Evolutionary conservation across 1,140 invertebrate genomes (phyloP), one percentile per base, ranked within the genome.

Genomic region (Diachasma alloeum): DNA sequence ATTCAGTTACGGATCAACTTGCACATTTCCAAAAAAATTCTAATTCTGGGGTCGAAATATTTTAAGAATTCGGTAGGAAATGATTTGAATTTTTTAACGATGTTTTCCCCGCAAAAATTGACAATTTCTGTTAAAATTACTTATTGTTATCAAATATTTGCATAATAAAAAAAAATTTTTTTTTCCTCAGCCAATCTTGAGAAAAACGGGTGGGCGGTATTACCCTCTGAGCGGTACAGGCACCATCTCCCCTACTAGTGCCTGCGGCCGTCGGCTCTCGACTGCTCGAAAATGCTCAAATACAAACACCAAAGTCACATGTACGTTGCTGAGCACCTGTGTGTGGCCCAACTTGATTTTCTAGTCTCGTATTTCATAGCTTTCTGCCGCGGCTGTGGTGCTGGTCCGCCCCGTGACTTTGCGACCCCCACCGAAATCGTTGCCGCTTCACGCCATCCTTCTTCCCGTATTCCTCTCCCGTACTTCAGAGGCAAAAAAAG

Each of bases 321-420:
- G 15, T 53, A 72, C n/a, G 39, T 24, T 24, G 26, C 13, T 72
- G 39, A 17, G 6, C 36, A 5, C 17, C 24, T 11, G 39, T 46
- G 44, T 53, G 44, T n/a, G 44, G n/a, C 24, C 53, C 70, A 26
- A 72, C 70, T 42, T 53, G 70, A 72, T 72, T 72, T 72, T 72
- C 44, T 46, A 53, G 70, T 72, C 70, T 53, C 44, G 46, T 72
- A 56, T 72, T 72, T 72, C 70, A 56, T 72, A 36, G 70, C 44
- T 10, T 31, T 46, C 53, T 8, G 11, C 46, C 9, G 10, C 44
- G 44, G 42, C 46, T 72, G 37, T 48, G 44, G 26, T 53, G 70
- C 48, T 31, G 44, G 26, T 44, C 70, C 26, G 44, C 15, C 44
- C 37, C 10, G 24, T 53, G 31, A 53, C 70, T 53, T 72, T 53